These are phyloP conservation scores for Cyrtorhinus lividipennis DNA, from an alignment of 1,140 invertebrate genomes.

Conservation along the genomic window DNA sequence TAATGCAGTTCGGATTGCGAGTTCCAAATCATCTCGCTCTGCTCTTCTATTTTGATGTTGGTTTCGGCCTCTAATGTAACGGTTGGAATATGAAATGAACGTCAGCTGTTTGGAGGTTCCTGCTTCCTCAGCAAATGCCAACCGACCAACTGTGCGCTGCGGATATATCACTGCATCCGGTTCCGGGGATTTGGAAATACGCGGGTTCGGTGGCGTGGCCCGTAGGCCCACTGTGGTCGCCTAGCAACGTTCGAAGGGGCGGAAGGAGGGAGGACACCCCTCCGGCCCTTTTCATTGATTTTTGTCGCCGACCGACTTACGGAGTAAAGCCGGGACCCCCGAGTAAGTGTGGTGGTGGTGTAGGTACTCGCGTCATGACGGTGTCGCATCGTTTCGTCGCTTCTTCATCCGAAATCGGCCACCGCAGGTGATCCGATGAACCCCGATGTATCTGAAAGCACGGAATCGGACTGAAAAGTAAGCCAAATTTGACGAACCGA, in stretches of 20 bases:
- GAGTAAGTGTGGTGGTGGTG: slow-evolving; percentile 15
- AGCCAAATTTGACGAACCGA: background rate
- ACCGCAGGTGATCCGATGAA: background rate
- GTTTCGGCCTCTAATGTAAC: too few species aligned
- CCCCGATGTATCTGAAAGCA: background rate
- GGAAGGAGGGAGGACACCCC: slow-evolving; percentile 15
- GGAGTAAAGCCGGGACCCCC: slow-evolving; percentile 10
- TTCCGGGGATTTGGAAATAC: too few species aligned
- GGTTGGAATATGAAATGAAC: too few species aligned
- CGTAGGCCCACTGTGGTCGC: background rate
- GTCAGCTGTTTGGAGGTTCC: too few species aligned
- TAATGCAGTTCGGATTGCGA: too few species aligned
- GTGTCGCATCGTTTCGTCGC: background rate
- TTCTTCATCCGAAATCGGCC: background rate
- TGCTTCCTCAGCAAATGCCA: too few species aligned
- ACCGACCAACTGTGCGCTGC: too few species aligned
- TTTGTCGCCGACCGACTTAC: slow-evolving; percentile 24
- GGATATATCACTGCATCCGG: too few species aligned
- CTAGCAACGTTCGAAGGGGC: slow-evolving; percentile 15
- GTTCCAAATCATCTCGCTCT: too few species aligned
- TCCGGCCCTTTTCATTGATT: slow-evolving; percentile 29
- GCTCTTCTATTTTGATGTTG: too few species aligned
- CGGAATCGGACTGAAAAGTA: background rate
- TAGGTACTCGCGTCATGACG: background rate
- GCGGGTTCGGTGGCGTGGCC: too few species aligned